These are phyloP conservation scores for Anser brachyrhynchus DNA, from an alignment of 2,113 vertebrate species.

Conservation along the genomic window DNA sequence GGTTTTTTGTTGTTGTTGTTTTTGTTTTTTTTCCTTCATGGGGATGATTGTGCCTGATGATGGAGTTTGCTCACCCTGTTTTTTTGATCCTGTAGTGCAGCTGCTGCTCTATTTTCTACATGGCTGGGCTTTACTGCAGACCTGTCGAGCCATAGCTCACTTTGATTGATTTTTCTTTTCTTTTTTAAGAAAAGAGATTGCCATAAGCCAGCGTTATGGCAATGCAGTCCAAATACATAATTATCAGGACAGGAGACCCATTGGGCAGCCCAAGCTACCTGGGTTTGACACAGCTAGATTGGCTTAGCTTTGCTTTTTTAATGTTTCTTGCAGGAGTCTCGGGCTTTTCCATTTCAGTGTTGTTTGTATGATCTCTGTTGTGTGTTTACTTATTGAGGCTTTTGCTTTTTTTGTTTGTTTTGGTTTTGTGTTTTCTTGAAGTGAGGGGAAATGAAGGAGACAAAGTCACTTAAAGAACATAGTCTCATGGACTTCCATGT, in stretches of 20 bases:
- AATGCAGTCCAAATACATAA: conserved; percentile 45
- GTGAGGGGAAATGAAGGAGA: neutral
- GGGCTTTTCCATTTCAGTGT: neutral
- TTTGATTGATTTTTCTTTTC: conserved; percentile 81
- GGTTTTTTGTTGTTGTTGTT: no score
- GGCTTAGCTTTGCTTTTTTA: neutral
- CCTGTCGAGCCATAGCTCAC: conserved; percentile 81
- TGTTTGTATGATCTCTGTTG: neutral
- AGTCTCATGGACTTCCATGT: neutral
- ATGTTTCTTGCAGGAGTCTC: neutral
- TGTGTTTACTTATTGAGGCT: neutral
- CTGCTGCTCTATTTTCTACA: conserved; percentile 89
- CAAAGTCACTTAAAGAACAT: neutral
- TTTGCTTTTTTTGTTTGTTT: neutral
- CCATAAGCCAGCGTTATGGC: conserved; percentile 31
- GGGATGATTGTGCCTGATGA: conserved; percentile 76
- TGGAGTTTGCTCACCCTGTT: conserved; percentile 70
- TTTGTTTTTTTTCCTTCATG: neutral
- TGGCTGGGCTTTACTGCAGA: conserved; percentile 86
- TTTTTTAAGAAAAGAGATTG: conserved; percentile 59
- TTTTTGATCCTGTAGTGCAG: conserved; percentile 73
- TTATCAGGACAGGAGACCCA: neutral
- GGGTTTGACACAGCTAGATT: neutral
- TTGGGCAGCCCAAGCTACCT: neutral
- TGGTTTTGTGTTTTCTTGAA: neutral